Conservation (phyloP, 2,888 invertebrate genomes). For the Thelaira solivaga region DNA sequence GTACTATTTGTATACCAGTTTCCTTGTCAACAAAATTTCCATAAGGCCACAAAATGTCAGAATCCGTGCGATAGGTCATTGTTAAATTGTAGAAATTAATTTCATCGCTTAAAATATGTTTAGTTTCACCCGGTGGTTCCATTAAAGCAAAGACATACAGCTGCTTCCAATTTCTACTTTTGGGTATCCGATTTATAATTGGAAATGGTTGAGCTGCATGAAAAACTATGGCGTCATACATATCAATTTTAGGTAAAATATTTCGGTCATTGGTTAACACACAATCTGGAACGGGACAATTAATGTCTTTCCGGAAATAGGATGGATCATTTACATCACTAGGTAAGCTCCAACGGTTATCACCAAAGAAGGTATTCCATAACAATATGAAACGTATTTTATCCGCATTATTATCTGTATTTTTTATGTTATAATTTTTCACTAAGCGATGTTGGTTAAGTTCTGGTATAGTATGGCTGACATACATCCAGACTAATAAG, state of each 20-base stretch:
- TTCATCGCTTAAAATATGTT: conserved; percentile 72
- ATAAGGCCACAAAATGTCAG: conserved; percentile 78
- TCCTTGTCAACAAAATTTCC: conserved; percentile 70
- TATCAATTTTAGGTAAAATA: conserved; percentile 70
- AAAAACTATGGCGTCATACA: conserved; percentile 79
- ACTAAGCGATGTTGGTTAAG: conserved; percentile 71
- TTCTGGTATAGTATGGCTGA: conserved; percentile 66
- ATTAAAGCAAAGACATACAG: conserved; percentile 78
- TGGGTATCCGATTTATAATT: conserved; percentile 72
- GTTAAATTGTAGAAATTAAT: conserved; percentile 79
- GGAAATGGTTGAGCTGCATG: conserved; percentile 77
- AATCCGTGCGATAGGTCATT: conserved; percentile 79
- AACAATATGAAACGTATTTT: conserved; percentile 69
- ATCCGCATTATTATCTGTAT: not conserved
- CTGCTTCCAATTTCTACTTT: conserved; percentile 74
- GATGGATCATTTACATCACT: conserved; percentile 68
- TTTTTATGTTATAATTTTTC: not conserved
- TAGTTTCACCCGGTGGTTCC: conserved; percentile 77
- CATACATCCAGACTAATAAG: conserved; percentile 71
- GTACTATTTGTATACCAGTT: conserved; percentile 69
- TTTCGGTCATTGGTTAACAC: conserved; percentile 75
- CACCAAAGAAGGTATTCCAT: conserved; percentile 73
- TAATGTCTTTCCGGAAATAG: conserved; percentile 68
- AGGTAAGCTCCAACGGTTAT: conserved; percentile 70
- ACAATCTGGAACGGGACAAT: conserved; percentile 77